Conservation (phyloP, 1,140 invertebrate genomes). For the Arion vulgaris region DNA sequence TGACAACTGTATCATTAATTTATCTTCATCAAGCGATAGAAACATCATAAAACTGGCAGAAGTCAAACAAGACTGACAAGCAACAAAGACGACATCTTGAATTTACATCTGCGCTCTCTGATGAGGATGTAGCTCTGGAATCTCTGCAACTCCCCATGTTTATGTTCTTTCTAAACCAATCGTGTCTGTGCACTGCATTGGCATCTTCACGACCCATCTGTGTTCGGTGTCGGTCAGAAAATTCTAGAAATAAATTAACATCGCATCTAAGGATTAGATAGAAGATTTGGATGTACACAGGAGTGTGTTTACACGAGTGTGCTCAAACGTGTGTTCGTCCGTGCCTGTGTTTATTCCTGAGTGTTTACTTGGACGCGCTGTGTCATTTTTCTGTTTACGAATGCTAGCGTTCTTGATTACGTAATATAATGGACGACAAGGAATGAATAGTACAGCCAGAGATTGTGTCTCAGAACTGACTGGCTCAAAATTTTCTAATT, state of each 20-base stretch:
- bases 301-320: background rate
- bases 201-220: slow-evolving; percentile 2
- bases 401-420: background rate
- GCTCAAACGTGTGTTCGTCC: background rate
- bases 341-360: background rate
- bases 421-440: background rate
- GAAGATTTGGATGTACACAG: background rate
- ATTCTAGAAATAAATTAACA: background rate
- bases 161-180: background rate
- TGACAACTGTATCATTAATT: too few species aligned
- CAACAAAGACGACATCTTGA: background rate
- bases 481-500: too few species aligned
- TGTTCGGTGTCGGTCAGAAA: background rate
- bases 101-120: slow-evolving; percentile 1
- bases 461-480: too few species aligned
- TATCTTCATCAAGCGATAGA: too few species aligned
- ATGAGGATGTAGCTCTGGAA: background rate
- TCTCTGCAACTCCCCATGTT: slow-evolving; percentile 6
- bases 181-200: background rate
- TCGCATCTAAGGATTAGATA: too few species aligned
- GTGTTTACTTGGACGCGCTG: background rate
- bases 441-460: too few species aligned
- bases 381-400: background rate
- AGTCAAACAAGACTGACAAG: background rate
- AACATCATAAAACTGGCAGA: background rate